Conservation (phyloP, 2,888 invertebrate species). For the Tipula unca region DNA sequence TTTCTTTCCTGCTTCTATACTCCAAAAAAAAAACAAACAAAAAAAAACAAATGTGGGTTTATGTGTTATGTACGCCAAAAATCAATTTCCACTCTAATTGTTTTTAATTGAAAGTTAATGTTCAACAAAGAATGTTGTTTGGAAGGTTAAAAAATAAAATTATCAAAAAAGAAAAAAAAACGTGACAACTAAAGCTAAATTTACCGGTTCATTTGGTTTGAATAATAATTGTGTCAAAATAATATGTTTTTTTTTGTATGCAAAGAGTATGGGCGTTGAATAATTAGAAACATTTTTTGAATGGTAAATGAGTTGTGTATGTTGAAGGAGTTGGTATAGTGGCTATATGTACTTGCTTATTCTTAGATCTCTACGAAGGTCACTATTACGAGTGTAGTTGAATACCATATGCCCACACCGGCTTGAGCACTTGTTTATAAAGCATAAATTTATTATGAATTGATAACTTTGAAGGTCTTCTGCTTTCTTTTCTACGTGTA, state of each 20-base stretch:
- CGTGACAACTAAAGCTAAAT: neutral
- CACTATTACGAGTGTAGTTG: no score
- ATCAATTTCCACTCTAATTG: conserved; percentile 8
- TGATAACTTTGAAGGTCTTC: no score
- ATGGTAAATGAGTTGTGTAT: no score
- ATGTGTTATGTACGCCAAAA: neutral
- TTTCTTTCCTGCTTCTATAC: no score
- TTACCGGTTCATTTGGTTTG: neutral
- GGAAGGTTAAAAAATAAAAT: neutral
- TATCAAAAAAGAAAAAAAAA: neutral
- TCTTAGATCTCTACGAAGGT: no score
- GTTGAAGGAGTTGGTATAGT: no score
- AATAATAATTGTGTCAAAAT: neutral
- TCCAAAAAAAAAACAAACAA: no score
- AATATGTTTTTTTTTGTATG: neutral
- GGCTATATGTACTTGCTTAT: no score
- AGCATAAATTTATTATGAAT: no score
- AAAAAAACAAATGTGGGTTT: conserved; percentile 14
- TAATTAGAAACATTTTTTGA: neutral
- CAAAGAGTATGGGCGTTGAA: neutral
- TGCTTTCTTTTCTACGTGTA: no score
- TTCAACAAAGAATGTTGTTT: neutral
- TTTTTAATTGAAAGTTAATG: conserved; percentile 14
- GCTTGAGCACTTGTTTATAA: no score
- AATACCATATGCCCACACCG: no score